Evolutionary conservation across 2,797 vertebrate species (phyloP).

Genomic region (Typhlichthys subterraneus): DNA sequence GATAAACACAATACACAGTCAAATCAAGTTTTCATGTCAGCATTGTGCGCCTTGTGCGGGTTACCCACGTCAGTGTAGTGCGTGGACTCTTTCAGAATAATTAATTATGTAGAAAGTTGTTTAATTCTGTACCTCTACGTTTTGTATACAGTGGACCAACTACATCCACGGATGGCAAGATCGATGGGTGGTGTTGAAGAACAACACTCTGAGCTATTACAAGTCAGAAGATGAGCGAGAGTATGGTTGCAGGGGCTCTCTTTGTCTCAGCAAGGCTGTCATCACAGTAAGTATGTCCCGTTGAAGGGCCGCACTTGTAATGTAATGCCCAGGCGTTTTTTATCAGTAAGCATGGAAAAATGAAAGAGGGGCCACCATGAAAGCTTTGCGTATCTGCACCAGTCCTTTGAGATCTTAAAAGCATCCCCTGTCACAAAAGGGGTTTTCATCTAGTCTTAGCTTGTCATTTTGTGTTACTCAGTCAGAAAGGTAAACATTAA

Average conservation of each 20-base stretch:
- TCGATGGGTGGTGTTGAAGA: conserved; percentile 95
- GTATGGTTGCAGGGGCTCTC: conserved; percentile 94
- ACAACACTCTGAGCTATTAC: conserved; percentile 94
- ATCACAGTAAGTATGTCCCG: conserved; percentile 86
- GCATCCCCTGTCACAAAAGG: conserved; percentile 1
- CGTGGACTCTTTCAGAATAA: neutral
- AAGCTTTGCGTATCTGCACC: conserved; percentile 10
- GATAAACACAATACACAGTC: neutral
- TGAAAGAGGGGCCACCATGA: neutral
- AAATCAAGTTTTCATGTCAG: too few relatives aligned
- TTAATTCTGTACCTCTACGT: neutral
- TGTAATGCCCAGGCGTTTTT: conserved; percentile 20
- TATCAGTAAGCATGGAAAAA: neutral
- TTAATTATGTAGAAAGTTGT: neutral
- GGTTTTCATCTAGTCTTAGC: conserved; percentile 22
- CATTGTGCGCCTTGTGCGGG: neutral
- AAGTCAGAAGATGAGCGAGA: conserved; percentile 96
- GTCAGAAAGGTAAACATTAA: conserved; percentile 58
- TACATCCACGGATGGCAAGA: conserved; percentile 99
- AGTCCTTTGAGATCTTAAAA: conserved; percentile 17
- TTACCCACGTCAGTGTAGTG: neutral
- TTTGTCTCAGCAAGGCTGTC: conserved; percentile 96
- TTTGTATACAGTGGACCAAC: conserved; percentile 91
- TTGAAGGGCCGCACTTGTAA: neutral
- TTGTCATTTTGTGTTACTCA: conserved; percentile 11